Evolutionary conservation across 2,797 vertebrate genomes (phyloP), one percentile per base, ranked within the genome.

Genomic region (Tadarida brasiliensis): DNA sequence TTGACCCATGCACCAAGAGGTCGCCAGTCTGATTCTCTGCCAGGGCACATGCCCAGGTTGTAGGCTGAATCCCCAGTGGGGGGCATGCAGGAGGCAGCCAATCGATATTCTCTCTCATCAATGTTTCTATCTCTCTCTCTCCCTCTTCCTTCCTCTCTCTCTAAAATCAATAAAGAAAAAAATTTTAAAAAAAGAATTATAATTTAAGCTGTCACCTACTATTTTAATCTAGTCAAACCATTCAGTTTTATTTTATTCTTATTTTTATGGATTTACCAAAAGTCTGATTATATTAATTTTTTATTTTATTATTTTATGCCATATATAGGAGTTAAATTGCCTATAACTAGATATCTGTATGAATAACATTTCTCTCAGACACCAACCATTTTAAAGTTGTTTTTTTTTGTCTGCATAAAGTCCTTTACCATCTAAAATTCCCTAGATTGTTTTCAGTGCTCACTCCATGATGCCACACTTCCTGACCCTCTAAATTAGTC

Each of bases 371-470:
- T 93, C 11, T 89, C 30, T 89, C 47, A 12, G 30, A 20, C 0
- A 20, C 26, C 20, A n/a, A 88, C 17, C 16, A 90, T 83, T 94
- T 74, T 74, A 71, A 78, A 71, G 7, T 44, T 44, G n/a, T 44
- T 44, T 44, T 30, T 63, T 93, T 93, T 94, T 97, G 9, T 61
- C 39, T 90, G 47, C 44, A 74, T 14, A 24, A 70, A 68, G 68
- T 7, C 33, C 26, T 65, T 85, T 91, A 1, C 4, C 49, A 59
- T 71, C 47, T 71, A 47, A 59, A 81, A 59, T 24, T 82, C 73
- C 81, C 12, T 68, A 35, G n/a, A 63, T 90, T 91, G 54, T 35
- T 87, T 74, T 84, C n/a, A 71, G 0, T 35, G 15, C 24, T 96
- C 76, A 70, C 26, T 74, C n/a, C 30, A 33, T 90, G 26, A 70